Evolutionary conservation across 2,113 vertebrate genomes (phyloP), one percentile per base, ranked within the genome.

Genomic region (Sceloporus tristichus): DNA sequence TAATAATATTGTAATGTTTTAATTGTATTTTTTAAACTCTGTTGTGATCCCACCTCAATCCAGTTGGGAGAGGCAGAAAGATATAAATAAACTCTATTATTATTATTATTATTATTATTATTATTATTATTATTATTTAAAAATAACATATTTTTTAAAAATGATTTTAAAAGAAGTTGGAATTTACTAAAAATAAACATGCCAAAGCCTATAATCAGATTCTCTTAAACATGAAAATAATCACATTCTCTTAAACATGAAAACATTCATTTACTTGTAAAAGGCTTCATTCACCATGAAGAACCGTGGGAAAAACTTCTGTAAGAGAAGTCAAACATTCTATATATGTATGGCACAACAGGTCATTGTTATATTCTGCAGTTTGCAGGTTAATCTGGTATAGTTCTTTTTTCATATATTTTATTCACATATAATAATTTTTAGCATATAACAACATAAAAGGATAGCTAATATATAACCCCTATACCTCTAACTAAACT

Each of bases 341-440:
- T 48, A 34, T 54, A 54, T 34, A 71, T 18, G 27, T 34, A 71
- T 18, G 27, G 27, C 27, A 73, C 66, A 84, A 73, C 71, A 29
- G 40, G 27, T 53, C 66, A 71, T 53, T 71, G 62, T 79, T 79
- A 7, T 84, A 34, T 71, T 9, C 66, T 54, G 29, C 16, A 73
- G n/a, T n/a, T 79, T 84, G 68, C 82, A 71, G 82, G 40, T 84
- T 71, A n/a, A 71, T 53, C 25, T 84, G 66, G 42, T 66, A 73
- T 4, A 48, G 82, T 84, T 21, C 7, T 54, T 21, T 18, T 48
- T 48, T 48, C 6, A 48, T 48, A 48, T 48, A 48, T 48, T 48
- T 5, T 48, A 48, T 48, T 48, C 3, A 48, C 42, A 48, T 48
- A 48, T 48, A 48, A 6, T 48, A 48, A 48, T 5, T 48, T 48